Percentiles rank a stretch among this genome's conserved stretches.
phyloP scores from a whole-genome alignment of 2,113 vertebrate genomes.

The Herpailurus yagouaroundi region DNA sequence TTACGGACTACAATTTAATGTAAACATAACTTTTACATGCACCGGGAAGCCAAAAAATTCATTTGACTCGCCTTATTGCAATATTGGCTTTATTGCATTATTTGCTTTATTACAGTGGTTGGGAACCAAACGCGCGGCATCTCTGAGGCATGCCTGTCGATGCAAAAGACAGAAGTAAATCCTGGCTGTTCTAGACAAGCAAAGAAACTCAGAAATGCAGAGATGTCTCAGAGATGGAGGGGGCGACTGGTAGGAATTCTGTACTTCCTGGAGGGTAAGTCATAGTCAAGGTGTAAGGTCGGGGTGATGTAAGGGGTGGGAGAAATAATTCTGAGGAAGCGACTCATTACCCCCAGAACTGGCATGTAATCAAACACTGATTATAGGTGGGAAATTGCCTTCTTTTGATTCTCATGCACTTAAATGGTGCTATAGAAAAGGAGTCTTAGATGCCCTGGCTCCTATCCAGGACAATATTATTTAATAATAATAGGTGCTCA shows the following conservation, averaged over 20 bases:
- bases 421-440: slow-evolving; percentile 64
- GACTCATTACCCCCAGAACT: slow-evolving; percentile 56
- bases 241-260: background rate
- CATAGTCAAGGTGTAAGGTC: slow-evolving; percentile 54
- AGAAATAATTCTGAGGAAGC: slow-evolving; percentile 68
- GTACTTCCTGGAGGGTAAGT: background rate
- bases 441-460: slow-evolving; percentile 45
- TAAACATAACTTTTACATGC: background rate
- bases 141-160: background rate
- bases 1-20: background rate
- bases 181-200: background rate
- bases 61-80: background rate
- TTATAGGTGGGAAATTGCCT: slow-evolving; percentile 75
- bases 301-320: slow-evolving; percentile 61
- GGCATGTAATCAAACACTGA: slow-evolving; percentile 54
- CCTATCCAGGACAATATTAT: slow-evolving; percentile 39
- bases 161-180: slow-evolving; percentile 37
- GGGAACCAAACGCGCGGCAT: background rate
- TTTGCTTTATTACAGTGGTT: background rate
- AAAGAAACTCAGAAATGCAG: slow-evolving; percentile 28
- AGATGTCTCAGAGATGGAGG: background rate
- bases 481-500: slow-evolving; percentile 32
- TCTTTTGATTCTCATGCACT: slow-evolving; percentile 79
- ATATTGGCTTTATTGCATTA: background rate
- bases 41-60: background rate